These are phyloP conservation scores for Lateolabrax maculatus DNA, from an alignment of 2,797 vertebrate species.

Conservation along the genomic window DNA sequence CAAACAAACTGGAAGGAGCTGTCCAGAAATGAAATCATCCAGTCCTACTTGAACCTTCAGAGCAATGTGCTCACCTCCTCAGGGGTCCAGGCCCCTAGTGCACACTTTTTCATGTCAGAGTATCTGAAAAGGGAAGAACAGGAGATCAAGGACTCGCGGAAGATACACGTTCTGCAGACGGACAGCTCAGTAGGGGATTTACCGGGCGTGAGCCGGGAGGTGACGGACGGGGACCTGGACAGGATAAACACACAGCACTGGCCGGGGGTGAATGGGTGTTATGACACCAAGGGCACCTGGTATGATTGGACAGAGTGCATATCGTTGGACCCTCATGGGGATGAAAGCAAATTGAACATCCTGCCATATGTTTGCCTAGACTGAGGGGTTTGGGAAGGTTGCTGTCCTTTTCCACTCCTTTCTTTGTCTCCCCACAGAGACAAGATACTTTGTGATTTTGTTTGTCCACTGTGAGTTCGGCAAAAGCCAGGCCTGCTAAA, in stretches of 20 bases:
- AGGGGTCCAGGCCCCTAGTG: slow-evolving; percentile 94
- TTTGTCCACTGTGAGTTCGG: slow-evolving; percentile 86
- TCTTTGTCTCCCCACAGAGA: slow-evolving; percentile 64
- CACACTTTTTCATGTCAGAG: slow-evolving; percentile 98
- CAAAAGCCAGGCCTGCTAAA: slow-evolving; percentile 74
- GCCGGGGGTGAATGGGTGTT: slow-evolving; percentile 97
- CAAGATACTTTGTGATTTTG: slow-evolving; percentile 81
- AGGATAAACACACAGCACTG: slow-evolving; percentile 91
- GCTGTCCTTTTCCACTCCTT: slow-evolving; percentile 74
- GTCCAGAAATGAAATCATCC: slow-evolving; percentile 97
- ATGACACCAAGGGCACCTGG: slow-evolving; percentile 97
- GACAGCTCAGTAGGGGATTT: slow-evolving; percentile 85
- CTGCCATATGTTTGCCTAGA: slow-evolving; percentile 99
- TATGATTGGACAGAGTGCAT: slow-evolving; percentile 99
- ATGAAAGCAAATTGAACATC: slow-evolving; percentile 96
- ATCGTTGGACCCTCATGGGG: slow-evolving; percentile 96
- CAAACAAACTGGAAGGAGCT: slow-evolving; percentile 99
- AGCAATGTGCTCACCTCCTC: slow-evolving; percentile 98
- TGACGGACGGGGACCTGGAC: slow-evolving; percentile 89
- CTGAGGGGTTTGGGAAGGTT: slow-evolving; percentile 91
- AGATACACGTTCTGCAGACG: slow-evolving; percentile 92
- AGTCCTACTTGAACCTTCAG: slow-evolving; percentile 98
- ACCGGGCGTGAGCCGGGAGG: slow-evolving; percentile 91
- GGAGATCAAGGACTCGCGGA: slow-evolving; percentile 87
- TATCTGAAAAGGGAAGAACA: slow-evolving; percentile 98